Conservation (phyloP, 2,113 vertebrate genomes). For the Rattus rattus region DNA sequence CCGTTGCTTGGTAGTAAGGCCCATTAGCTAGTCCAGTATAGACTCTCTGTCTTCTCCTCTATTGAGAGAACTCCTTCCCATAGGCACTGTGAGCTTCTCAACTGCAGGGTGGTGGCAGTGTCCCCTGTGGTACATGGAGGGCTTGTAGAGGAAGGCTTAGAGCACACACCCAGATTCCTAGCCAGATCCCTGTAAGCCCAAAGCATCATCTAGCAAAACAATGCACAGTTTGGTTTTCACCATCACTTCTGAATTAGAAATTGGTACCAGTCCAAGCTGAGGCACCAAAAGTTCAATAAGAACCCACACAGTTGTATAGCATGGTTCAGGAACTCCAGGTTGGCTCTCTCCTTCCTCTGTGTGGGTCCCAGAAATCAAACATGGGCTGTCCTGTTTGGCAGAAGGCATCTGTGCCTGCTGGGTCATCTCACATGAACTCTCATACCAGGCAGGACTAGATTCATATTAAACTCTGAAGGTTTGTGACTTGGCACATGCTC, state of each 20-base stretch:
- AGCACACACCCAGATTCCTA: not conserved
- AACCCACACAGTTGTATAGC: not conserved
- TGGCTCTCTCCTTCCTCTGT: not conserved
- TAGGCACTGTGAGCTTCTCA: not conserved
- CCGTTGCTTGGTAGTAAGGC: not conserved
- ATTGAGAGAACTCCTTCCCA: not conserved
- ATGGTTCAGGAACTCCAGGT: not conserved
- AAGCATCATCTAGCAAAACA: not conserved
- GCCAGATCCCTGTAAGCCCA: not conserved
- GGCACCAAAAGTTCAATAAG: not conserved
- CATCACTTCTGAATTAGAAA: not conserved
- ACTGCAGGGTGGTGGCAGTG: not conserved
- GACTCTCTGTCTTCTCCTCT: not conserved
- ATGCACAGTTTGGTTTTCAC: not conserved
- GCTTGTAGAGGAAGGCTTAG: not conserved
- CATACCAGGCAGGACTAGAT: not conserved
- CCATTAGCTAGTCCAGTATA: not conserved
- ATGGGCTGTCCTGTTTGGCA: not conserved
- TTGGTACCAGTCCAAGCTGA: constrained; percentile 4
- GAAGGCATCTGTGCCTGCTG: not conserved
- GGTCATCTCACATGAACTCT: not conserved
- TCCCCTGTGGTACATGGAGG: not conserved
- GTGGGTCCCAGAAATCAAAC: not conserved
- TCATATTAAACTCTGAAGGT: not conserved
- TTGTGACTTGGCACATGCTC: not conserved